phyloP scores from a whole-genome alignment of 2,797 vertebrate genomes.

The Balearica regulorum region DNA sequence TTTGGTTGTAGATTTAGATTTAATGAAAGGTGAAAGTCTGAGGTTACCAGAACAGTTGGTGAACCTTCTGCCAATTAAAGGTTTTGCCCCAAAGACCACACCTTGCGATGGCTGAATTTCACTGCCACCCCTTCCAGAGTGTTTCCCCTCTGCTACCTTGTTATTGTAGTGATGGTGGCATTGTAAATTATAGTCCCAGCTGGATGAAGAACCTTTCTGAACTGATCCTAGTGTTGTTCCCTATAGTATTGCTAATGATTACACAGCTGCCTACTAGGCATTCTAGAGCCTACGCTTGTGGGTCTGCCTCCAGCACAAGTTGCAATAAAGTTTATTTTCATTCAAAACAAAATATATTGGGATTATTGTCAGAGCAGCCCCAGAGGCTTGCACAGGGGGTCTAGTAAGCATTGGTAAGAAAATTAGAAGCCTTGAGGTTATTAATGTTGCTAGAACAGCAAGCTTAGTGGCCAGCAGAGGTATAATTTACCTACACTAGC shows the following conservation, averaged over 20 bases:
- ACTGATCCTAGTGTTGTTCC: conserved; percentile 56
- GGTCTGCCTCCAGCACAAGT: conserved; percentile 56
- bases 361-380: conserved; percentile 68
- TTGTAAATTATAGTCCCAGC: conserved; percentile 69
- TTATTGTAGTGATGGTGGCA: conserved; percentile 63
- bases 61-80: conserved; percentile 18
- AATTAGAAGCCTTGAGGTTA: conserved; percentile 69
- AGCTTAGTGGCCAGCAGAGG: conserved; percentile 59
- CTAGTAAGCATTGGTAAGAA: conserved; percentile 65
- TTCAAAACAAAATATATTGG: conserved; percentile 73
- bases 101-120: conserved; percentile 51
- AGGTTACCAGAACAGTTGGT: conserved; percentile 38
- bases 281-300: conserved; percentile 46
- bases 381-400: conserved; percentile 64
- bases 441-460: conserved; percentile 62
- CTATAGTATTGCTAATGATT: conserved; percentile 68
- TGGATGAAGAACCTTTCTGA: conserved; percentile 60
- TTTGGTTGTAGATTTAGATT: neutral
- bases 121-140: conserved; percentile 44
- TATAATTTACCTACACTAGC: conserved; percentile 65
- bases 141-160: conserved; percentile 61
- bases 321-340: conserved; percentile 73
- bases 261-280: conserved; percentile 72
- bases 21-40: conserved; percentile 30
- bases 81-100: conserved; percentile 43